phyloP scores from a whole-genome alignment of 2,113 vertebrate species.

The Corythaixoides concolor region DNA sequence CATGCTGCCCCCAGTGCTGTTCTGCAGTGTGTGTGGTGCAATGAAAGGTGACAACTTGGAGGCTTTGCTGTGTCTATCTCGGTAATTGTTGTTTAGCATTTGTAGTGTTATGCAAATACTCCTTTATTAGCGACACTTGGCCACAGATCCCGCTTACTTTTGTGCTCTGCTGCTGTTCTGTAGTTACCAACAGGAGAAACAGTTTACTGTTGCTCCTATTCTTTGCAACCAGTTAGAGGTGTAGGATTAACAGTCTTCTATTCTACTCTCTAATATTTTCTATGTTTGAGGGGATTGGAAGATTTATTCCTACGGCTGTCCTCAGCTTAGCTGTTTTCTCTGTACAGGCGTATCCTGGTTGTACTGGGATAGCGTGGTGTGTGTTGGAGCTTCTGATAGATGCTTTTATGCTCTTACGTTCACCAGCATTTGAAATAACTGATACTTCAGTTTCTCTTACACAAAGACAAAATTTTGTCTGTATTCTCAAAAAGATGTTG shows the following conservation, averaged over 20 bases:
- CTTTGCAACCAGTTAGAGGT: not conserved
- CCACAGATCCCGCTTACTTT: fast-evolving
- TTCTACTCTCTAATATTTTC: not conserved
- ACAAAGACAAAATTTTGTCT: not conserved
- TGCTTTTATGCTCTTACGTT: not conserved
- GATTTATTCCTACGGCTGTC: not conserved
- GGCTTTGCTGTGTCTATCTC: not conserved
- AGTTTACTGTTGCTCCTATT: not conserved
- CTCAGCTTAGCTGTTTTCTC: not conserved
- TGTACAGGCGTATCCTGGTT: not conserved
- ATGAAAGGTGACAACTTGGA: not conserved
- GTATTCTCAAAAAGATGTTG: not conserved
- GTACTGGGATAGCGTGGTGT: not conserved
- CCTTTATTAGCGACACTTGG: not conserved
- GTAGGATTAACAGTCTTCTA: not conserved
- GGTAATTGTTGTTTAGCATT: not conserved
- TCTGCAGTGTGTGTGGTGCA: not conserved
- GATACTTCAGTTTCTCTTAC: not conserved
- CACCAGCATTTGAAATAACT: not conserved
- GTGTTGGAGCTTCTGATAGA: not conserved
- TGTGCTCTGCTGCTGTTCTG: not conserved
- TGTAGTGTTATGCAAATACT: not conserved
- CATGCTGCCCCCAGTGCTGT: not conserved
- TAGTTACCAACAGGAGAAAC: not conserved
- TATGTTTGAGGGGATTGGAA: not conserved